These are phyloP conservation scores for Malurus leucopterus DNA, from an alignment of 2,797 vertebrate genomes.

Conservation along the genomic window DNA sequence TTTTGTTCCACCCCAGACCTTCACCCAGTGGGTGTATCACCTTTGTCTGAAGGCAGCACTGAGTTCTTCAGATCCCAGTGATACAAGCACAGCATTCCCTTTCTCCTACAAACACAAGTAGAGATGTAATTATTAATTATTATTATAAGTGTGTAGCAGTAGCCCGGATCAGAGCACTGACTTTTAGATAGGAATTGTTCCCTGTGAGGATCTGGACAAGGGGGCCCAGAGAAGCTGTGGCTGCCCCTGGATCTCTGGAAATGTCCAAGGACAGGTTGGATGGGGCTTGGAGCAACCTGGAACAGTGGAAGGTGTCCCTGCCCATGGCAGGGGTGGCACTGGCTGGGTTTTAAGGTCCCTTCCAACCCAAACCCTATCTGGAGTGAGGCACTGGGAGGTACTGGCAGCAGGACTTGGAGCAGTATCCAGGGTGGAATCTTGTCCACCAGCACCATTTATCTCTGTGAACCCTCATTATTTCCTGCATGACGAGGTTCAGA, in stretches of 20 bases:
- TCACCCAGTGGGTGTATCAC: neutral
- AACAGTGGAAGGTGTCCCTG: neutral
- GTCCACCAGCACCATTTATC: neutral
- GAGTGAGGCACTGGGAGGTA: neutral
- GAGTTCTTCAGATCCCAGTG: neutral
- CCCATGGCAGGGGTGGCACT: neutral
- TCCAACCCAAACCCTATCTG: neutral
- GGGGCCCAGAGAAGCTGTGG: neutral
- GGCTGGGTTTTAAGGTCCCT: accelerated
- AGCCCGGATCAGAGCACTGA: neutral
- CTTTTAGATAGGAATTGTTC: neutral
- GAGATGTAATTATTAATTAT: neutral
- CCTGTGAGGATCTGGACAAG: neutral
- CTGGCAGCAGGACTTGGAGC: neutral
- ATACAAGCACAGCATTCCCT: neutral
- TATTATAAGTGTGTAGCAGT: neutral
- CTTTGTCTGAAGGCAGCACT: neutral
- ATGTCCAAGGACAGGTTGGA: accelerated
- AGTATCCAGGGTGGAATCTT: neutral
- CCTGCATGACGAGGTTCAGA: neutral
- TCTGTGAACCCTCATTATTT: neutral
- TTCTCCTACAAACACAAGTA: neutral
- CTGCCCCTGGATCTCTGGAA: neutral
- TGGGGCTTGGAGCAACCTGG: neutral
- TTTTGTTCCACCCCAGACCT: neutral